phyloP scores from a whole-genome alignment of 2,113 vertebrate species.

The Paratilapia polleni region DNA sequence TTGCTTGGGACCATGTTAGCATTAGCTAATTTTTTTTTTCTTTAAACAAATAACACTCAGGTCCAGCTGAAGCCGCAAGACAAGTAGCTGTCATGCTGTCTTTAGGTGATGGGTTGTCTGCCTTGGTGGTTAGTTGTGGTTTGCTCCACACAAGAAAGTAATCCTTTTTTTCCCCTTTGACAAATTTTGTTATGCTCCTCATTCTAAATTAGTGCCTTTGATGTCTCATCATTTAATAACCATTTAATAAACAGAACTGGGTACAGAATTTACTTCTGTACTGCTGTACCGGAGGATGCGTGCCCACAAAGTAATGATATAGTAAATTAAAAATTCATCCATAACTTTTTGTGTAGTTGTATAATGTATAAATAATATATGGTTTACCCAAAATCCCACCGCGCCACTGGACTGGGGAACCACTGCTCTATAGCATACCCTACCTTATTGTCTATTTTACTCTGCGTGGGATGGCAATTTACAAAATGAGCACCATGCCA shows the following conservation, averaged over 20 bases:
- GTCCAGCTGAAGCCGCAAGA: neutral
- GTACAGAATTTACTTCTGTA: neutral
- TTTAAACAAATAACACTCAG: neutral
- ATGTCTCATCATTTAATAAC: neutral
- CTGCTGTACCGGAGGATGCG: neutral
- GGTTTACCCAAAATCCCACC: no score
- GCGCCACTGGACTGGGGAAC: no score
- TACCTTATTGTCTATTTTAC: no score
- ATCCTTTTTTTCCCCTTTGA: neutral
- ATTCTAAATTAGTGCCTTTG: neutral
- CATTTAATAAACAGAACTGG: neutral
- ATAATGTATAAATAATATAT: no score
- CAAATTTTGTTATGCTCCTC: neutral
- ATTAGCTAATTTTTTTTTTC: neutral
- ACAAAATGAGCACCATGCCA: no score
- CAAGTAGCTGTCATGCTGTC: rapidly evolving
- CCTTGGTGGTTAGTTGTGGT: neutral
- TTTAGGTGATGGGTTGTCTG: neutral
- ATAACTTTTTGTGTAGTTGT: neutral
- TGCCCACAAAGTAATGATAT: neutral
- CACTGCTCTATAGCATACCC: neutral
- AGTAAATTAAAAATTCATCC: neutral
- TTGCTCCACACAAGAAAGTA: neutral
- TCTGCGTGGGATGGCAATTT: no score
- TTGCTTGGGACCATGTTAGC: neutral